A percentile compares a stretch with the other conserved stretches of the same genome.
Evolutionary conservation across 64 coral and sea anemone genomes (phyloP).

Genomic region (Actinia equina): DNA sequence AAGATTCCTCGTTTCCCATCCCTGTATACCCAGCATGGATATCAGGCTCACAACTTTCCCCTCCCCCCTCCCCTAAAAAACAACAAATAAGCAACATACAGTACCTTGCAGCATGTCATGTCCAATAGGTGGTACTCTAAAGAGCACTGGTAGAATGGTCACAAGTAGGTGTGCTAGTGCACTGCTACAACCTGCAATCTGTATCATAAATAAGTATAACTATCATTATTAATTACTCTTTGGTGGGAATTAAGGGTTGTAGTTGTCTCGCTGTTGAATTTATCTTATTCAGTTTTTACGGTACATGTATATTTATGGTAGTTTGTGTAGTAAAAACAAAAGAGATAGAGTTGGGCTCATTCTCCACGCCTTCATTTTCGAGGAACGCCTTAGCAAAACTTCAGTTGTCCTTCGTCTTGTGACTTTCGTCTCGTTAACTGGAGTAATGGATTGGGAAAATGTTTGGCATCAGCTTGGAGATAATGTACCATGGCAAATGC

Average conservation of each 20-base stretch:
- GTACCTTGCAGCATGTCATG: slow-evolving; percentile 56
- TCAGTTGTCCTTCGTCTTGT: background rate
- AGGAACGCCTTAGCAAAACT: background rate
- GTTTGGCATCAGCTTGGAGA: background rate
- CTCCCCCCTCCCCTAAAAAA: too few species aligned
- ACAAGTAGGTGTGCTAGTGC: slow-evolving; percentile 74
- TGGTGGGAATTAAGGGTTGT: too few species aligned
- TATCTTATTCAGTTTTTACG: too few species aligned
- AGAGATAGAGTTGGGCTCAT: background rate
- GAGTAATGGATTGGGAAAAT: background rate
- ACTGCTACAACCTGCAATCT: slow-evolving; percentile 77
- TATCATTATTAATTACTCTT: too few species aligned
- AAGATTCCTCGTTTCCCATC: too few species aligned
- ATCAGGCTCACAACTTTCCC: too few species aligned
- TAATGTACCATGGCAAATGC: slow-evolving; percentile 9
- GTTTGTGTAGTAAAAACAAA: background rate
- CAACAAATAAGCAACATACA: background rate
- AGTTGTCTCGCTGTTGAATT: too few species aligned
- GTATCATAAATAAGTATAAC: background rate
- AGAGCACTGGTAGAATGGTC: slow-evolving; percentile 64
- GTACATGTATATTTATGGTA: too few species aligned
- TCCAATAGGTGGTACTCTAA: slow-evolving; percentile 39
- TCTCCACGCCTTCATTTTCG: background rate
- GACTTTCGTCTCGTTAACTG: background rate
- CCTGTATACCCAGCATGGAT: too few species aligned